Base-by-base conservation (phyloP, 1,140 invertebrate species). In the Drepana arcuata region DNA sequence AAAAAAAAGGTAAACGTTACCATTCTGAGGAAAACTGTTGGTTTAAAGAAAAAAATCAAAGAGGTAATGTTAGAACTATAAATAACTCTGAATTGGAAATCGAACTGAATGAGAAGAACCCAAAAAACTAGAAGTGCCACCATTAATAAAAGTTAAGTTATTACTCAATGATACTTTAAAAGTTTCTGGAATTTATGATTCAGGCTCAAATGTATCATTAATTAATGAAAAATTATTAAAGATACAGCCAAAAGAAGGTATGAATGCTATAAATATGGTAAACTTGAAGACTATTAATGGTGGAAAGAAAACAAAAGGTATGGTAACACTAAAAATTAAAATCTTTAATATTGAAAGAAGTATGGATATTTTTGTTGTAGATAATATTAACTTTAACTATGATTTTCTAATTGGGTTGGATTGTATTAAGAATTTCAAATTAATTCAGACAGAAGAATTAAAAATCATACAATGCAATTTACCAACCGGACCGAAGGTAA, bases 181-280 rank as follows among this genome's bases (percentile, higher is more conserved):
- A 2, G 11, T 32, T 11, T 2, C 1, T 12, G 37, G 28, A 11
- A 16, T 39, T 7, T 39, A 39, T 26, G 37, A 39, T 12, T 39
- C 29, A 16, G 29, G 37, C 0, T 39, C 37, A 0, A 39, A 39
- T 32, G 37, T 39, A 2, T 36, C 48, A 14, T 37, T 41, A 11
- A 60, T 51, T n/a, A 34, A 34, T 25, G 15, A 18, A 0, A 34
- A 34, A n/a, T 25, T 34, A 25, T 1, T 34, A 15, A 34, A n/a
- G 25, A 2, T 0, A 9, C 0, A 1, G 10, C 24, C 1, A 10
- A 14, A 34, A 1, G 14, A 1, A 32, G n/a, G 15, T 5, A 34
- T 25, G n/a, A 16, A 16, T 32, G 16, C n/a, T 32, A 34, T 13
- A 25, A 24, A 1, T 3, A 16, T 26, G 10, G 11, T 2, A 26